These are phyloP conservation scores for Hydriomena furcata DNA, from an alignment of 2,888 invertebrate genomes.

Conservation along the genomic window DNA sequence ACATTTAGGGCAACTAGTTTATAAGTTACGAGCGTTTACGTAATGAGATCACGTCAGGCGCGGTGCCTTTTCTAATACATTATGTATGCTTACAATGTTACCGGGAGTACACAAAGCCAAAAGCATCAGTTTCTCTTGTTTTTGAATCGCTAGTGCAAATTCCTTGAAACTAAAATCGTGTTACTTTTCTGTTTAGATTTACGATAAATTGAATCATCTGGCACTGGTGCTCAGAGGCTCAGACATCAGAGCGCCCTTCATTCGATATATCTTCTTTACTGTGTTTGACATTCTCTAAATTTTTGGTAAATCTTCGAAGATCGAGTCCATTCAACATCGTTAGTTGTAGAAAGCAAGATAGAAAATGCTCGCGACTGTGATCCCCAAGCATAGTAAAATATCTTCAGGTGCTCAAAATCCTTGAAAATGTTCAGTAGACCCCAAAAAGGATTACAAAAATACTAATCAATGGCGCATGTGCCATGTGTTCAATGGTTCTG, in stretches of 20 bases:
- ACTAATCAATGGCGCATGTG: too few relatives aligned
- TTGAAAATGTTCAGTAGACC: too few relatives aligned
- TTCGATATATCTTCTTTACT: background rate
- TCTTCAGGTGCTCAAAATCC: too few relatives aligned
- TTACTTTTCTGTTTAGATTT: too few relatives aligned
- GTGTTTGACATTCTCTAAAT: background rate
- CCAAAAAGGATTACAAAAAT: too few relatives aligned
- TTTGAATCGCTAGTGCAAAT: background rate
- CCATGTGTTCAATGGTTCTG: too few relatives aligned
- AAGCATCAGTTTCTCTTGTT: constrained; percentile 4
- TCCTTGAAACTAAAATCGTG: background rate
- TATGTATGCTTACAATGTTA: constrained; percentile 24
- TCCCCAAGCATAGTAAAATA: too few relatives aligned
- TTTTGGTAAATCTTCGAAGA: too few relatives aligned
- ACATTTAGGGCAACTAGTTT: constrained; percentile 59
- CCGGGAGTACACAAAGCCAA: constrained; percentile 8
- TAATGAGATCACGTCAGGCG: constrained; percentile 50
- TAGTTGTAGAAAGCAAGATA: too few relatives aligned
- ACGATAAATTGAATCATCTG: background rate
- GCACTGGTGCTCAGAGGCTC: background rate
- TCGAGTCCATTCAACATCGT: too few relatives aligned
- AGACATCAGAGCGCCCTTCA: background rate
- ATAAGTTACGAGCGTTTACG: constrained; percentile 56
- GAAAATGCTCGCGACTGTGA: too few relatives aligned
- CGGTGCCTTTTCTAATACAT: constrained; percentile 34